Evolutionary conservation across 1,140 invertebrate genomes (phyloP).

Genomic region (Drosophila pachea): DNA sequence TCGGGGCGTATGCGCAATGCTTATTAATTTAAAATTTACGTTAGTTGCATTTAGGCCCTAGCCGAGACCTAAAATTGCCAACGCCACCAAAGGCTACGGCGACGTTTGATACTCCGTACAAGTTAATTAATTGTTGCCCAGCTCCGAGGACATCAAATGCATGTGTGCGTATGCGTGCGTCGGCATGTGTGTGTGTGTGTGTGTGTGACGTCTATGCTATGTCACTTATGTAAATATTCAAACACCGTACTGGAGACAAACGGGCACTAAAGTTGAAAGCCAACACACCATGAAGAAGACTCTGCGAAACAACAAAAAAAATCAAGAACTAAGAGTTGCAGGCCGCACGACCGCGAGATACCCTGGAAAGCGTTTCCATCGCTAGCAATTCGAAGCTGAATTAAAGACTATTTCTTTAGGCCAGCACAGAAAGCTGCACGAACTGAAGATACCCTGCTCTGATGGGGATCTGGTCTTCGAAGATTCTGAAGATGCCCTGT

Average conservation of each 20-base stretch:
- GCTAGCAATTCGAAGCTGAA: no score
- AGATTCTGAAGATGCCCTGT: no score
- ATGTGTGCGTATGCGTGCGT: not conserved
- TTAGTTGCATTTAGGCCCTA: conserved; percentile 56
- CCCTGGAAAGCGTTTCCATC: not conserved
- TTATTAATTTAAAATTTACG: conserved; percentile 77
- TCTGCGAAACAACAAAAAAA: conserved; percentile 19
- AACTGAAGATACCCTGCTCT: no score
- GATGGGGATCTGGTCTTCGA: no score
- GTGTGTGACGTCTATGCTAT: conserved; percentile 43
- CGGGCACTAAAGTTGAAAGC: conserved; percentile 66
- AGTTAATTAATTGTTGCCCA: conserved; percentile 76
- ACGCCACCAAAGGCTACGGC: conserved; percentile 40
- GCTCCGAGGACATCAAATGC: conserved; percentile 32
- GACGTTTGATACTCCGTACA: conserved; percentile 71
- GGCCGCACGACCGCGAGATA: not conserved
- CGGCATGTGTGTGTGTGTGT: not conserved
- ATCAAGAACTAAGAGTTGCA: not conserved
- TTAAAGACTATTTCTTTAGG: no score
- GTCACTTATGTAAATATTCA: conserved; percentile 76
- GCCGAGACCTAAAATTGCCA: conserved; percentile 51
- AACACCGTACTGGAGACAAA: conserved; percentile 50
- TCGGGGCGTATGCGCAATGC: conserved; percentile 46
- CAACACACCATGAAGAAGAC: conserved; percentile 48
- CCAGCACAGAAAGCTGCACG: no score